phyloP scores from a whole-genome alignment of 2,113 vertebrate species.

The Nycticebus coucang region DNA sequence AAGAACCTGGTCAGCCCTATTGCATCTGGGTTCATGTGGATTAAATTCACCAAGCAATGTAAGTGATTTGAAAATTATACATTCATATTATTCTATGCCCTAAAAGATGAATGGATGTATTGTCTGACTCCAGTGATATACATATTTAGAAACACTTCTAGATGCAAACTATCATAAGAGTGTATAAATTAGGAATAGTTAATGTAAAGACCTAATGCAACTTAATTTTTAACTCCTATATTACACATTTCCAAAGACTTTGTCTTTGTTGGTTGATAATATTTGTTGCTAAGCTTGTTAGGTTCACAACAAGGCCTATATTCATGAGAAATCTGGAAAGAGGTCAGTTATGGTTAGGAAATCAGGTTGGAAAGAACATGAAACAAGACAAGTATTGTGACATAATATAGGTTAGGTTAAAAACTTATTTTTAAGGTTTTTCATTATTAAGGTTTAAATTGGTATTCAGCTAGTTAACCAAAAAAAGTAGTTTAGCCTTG shows the following conservation, averaged over 20 bases:
- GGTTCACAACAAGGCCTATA: background rate
- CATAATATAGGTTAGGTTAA: background rate
- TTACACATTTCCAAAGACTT: background rate
- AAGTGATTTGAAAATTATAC: background rate
- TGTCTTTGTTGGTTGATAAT: background rate
- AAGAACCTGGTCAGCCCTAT: background rate
- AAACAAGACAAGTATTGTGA: background rate
- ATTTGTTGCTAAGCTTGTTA: constrained; percentile 5
- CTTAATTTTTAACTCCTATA: background rate
- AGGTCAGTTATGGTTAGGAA: background rate
- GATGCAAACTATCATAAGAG: background rate
- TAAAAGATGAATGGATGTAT: background rate
- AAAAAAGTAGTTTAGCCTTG: background rate
- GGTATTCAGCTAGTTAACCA: background rate
- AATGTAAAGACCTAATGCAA: background rate
- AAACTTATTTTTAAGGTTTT: background rate
- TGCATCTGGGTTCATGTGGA: background rate
- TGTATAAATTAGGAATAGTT: background rate
- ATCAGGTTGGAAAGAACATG: background rate
- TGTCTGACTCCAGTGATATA: background rate
- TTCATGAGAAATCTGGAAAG: constrained; percentile 29
- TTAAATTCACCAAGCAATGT: background rate
- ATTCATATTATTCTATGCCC: background rate
- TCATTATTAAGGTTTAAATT: background rate
- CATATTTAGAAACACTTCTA: background rate